Conservation (phyloP, 2,797 vertebrate genomes). For the Tangara arthus region DNA sequence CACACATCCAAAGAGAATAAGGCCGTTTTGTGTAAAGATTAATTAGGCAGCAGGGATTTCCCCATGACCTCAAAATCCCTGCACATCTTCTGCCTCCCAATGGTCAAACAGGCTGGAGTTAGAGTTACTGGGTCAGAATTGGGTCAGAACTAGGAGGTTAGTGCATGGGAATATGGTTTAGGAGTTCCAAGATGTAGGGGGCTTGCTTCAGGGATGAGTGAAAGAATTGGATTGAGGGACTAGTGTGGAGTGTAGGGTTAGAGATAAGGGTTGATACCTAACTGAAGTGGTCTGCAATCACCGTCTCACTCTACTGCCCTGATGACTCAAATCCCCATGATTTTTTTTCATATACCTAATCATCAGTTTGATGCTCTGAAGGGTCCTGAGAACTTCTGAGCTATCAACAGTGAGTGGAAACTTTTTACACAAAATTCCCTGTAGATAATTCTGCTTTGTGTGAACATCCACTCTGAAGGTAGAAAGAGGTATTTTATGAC, state of each 20-base stretch:
- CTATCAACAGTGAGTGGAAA: neutral
- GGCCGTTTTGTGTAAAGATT: neutral
- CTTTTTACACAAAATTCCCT: neutral
- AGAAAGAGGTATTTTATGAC: neutral
- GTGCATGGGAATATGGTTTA: fast-evolving
- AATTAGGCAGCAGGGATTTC: neutral
- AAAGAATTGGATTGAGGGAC: neutral
- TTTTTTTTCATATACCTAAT: neutral
- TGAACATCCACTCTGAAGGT: neutral
- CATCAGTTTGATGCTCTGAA: neutral
- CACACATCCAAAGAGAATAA: neutral
- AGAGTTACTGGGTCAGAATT: neutral
- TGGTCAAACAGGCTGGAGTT: neutral
- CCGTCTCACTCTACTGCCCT: neutral
- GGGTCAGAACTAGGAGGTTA: neutral
- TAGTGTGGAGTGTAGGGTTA: neutral
- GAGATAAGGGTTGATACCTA: neutral
- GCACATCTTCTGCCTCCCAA: neutral
- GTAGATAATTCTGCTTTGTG: neutral
- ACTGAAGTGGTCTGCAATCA: neutral
- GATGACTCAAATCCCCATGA: neutral
- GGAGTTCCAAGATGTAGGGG: neutral
- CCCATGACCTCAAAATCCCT: neutral
- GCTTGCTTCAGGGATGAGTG: neutral
- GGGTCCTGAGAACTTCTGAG: neutral